A percentile compares a stretch with the other conserved stretches of the same genome.
These are phyloP conservation scores for Corvus moneduloides DNA, from an alignment of 2,113 vertebrate genomes.

Conservation along the genomic window DNA sequence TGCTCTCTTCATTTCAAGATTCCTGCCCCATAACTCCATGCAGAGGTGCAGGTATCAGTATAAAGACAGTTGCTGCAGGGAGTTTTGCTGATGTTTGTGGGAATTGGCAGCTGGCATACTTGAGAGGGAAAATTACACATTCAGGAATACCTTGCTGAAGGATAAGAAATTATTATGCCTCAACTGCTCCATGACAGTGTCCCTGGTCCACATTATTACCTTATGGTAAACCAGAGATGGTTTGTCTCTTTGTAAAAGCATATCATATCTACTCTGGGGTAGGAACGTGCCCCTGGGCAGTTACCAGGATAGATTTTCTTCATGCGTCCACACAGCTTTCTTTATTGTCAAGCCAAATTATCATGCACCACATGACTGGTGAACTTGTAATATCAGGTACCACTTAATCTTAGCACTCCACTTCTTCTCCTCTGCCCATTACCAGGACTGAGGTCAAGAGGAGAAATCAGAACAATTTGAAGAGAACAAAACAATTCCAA, in stretches of 20 bases:
- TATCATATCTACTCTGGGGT: not conserved
- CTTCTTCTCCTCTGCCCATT: not conserved
- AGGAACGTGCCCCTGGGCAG: not conserved
- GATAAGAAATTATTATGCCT: not conserved
- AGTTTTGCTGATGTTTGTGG: not conserved
- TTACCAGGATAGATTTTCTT: not conserved
- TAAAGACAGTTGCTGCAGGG: not conserved
- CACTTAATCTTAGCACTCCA: not conserved
- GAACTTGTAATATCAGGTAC: not conserved
- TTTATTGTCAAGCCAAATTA: not conserved
- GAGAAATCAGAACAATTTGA: not conserved
- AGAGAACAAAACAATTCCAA: not conserved
- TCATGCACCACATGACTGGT: not conserved
- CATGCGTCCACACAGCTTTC: not conserved
- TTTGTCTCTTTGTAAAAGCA: not conserved
- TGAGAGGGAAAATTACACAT: not conserved
- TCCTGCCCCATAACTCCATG: not conserved
- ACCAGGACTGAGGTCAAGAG: not conserved
- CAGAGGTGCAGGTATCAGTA: not conserved
- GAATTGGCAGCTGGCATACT: not conserved
- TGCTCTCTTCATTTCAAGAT: not conserved
- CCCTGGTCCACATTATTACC: not conserved
- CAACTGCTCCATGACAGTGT: not conserved
- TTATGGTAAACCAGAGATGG: not conserved
- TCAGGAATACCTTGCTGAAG: not conserved